A percentile compares a stretch with the other conserved stretches of the same genome.
Conservation (phyloP, 2,888 invertebrate genomes). For the Acholoe squamosa region DNA sequence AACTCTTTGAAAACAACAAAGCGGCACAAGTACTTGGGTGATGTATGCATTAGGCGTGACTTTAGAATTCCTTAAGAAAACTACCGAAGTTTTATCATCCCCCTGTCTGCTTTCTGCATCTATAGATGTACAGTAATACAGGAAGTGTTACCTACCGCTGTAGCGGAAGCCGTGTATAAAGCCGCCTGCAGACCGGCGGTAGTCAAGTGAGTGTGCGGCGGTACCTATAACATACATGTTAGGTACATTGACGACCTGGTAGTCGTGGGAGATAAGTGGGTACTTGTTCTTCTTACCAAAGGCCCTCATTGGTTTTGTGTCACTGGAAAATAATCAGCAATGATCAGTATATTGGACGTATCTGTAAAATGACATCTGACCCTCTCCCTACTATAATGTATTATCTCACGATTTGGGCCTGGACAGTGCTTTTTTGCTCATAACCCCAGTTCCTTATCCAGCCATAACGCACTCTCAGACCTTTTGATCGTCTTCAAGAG, state of each 20-base stretch:
- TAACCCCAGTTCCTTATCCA: too few species aligned
- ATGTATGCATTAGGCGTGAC: too few species aligned
- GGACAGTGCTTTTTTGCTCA: too few species aligned
- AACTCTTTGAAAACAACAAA: too few species aligned
- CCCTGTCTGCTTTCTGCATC: too few species aligned
- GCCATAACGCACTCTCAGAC: too few species aligned
- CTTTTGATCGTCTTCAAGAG: too few species aligned
- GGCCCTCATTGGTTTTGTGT: slow-evolving; percentile 17
- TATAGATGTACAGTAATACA: neutral
- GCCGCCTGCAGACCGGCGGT: slow-evolving; percentile 78
- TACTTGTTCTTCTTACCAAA: slow-evolving; percentile 63
- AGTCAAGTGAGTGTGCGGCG: slow-evolving; percentile 77
- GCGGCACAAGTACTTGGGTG: too few species aligned
- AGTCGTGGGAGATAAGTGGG: slow-evolving; percentile 72
- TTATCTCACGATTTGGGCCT: too few species aligned
- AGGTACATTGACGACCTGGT: slow-evolving; percentile 73
- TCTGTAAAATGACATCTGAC: neutral
- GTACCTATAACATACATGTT: slow-evolving; percentile 78
- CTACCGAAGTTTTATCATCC: too few species aligned
- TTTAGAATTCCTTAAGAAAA: too few species aligned
- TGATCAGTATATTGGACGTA: neutral
- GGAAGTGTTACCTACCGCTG: slow-evolving; percentile 72
- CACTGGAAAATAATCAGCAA: neutral
- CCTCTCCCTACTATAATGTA: too few species aligned
- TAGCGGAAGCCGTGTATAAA: slow-evolving; percentile 81